These are phyloP conservation scores for Copidosoma aretas DNA, from an alignment of 2,888 invertebrate genomes.

Conservation along the genomic window DNA sequence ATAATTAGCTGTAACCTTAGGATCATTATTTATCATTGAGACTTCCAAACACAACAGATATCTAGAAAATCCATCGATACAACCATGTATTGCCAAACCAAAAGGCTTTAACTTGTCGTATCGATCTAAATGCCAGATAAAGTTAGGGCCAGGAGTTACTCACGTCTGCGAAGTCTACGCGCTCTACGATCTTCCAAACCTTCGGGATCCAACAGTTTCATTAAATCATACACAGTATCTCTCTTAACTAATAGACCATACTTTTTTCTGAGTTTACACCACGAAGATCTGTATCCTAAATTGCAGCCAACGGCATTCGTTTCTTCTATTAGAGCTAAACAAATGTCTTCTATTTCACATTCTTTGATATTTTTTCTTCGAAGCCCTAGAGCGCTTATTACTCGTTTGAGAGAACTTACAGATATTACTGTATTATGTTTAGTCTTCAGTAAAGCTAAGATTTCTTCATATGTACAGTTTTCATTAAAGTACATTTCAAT, in stretches of 20 bases:
- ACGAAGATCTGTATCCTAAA: slow-evolving; percentile 16
- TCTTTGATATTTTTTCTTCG: neutral
- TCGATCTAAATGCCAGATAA: slow-evolving; percentile 38
- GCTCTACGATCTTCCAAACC: slow-evolving; percentile 3
- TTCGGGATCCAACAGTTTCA: slow-evolving; percentile 26
- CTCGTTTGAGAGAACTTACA: too few species aligned
- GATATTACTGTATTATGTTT: too few species aligned
- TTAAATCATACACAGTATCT: slow-evolving; percentile 20
- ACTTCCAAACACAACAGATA: slow-evolving; percentile 34
- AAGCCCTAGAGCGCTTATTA: neutral
- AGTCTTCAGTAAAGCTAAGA: too few species aligned
- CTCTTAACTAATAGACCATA: slow-evolving; percentile 20
- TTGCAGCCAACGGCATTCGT: neutral
- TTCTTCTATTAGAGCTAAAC: neutral
- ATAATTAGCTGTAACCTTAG: slow-evolving; percentile 15
- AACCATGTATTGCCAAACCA: slow-evolving; percentile 37
- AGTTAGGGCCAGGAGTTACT: slow-evolving; percentile 32
- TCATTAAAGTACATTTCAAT: too few species aligned
- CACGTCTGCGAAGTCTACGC: neutral
- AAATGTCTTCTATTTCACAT: neutral
- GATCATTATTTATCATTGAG: slow-evolving; percentile 26
- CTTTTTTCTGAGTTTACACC: slow-evolving; percentile 14
- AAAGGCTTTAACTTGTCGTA: slow-evolving; percentile 39
- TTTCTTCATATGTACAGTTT: too few species aligned
- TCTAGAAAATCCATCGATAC: slow-evolving; percentile 35